Conservation (phyloP, 2,797 vertebrate species). For the Ceyx erithaca region DNA sequence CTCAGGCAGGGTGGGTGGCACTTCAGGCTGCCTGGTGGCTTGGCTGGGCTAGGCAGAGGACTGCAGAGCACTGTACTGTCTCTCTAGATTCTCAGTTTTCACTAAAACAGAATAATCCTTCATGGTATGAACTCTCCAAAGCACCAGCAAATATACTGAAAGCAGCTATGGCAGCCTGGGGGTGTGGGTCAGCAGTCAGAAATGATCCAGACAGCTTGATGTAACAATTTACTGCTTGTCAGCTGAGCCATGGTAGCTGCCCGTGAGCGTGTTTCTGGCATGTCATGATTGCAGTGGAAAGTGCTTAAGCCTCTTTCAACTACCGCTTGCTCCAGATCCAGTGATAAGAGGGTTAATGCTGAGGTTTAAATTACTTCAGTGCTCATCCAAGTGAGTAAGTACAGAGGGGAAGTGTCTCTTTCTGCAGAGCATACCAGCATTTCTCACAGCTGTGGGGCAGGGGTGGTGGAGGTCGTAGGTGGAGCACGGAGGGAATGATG, state of each 20-base stretch:
- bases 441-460: slow-evolving; percentile 18
- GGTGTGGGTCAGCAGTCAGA: slow-evolving; percentile 44
- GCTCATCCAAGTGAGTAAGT: slow-evolving; percentile 12
- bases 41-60: background rate
- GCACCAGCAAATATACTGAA: background rate
- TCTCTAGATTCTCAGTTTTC: background rate
- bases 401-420: slow-evolving; percentile 9
- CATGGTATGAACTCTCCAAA: background rate
- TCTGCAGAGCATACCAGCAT: background rate
- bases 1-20: background rate
- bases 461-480: slow-evolving; percentile 6
- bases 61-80: background rate
- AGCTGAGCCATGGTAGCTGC: background rate
- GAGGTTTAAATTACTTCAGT: slow-evolving; percentile 20
- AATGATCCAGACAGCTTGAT: background rate
- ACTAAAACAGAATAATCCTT: background rate
- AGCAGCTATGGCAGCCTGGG: slow-evolving; percentile 9
- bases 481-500: background rate
- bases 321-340: background rate
- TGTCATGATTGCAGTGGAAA: background rate
- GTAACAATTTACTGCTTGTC: background rate
- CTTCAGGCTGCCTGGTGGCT: background rate
- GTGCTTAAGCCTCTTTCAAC: background rate
- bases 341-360: slow-evolving; percentile 10
- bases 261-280: background rate